Base-by-base conservation (phyloP, 2,888 invertebrate genomes). In the Erannis defoliaria region DNA sequence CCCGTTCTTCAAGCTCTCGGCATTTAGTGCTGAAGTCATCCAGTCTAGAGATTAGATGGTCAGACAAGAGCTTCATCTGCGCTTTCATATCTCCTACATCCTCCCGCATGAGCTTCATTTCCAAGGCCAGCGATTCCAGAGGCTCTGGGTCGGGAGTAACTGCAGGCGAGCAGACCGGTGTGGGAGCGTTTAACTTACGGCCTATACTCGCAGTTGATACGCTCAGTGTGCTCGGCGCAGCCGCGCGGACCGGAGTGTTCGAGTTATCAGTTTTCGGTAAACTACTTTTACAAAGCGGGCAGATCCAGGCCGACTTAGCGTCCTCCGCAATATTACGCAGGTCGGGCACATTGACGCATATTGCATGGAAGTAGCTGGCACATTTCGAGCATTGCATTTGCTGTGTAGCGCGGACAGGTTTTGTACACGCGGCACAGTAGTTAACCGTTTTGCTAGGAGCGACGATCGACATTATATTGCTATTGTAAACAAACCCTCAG, bases 341-440 rank as follows among this genome's bases (percentile, higher is more conserved):
- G 43, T 43, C 43, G 6, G 26, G n/a, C 14, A 43, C 21, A 8
- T 26, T 43, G 1, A 43, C 43, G 9, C 43, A 43, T n/a, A n/a
- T n/a, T n/a, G n/a, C n/a, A n/a, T n/a, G n/a, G n/a, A n/a, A n/a
- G n/a, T n/a, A n/a, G n/a, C n/a, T 23, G 8, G 6, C 0, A 9
- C 43, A 43, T 43, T 43, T 43, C 1, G 26, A 23, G 26, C 43
- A 43, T 26, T 43, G 23, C 6, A 43, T 14, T n/a, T 23, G 43
- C 9, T 43, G 43, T 9, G 14, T 9, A 5, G 23, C 3, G 1
- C 43, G 21, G 1, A 43, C 43, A 0, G 43, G 9, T 2, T 43
- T 43, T 1, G n/a, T 43, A 14, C 43, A 43, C 5, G 26, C 26
- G 8, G 14, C 26, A 14, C 43, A 43, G 3, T 14, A 8, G 8